phyloP scores from a whole-genome alignment of 2,113 vertebrate genomes.

The Sturnira hondurensis region DNA sequence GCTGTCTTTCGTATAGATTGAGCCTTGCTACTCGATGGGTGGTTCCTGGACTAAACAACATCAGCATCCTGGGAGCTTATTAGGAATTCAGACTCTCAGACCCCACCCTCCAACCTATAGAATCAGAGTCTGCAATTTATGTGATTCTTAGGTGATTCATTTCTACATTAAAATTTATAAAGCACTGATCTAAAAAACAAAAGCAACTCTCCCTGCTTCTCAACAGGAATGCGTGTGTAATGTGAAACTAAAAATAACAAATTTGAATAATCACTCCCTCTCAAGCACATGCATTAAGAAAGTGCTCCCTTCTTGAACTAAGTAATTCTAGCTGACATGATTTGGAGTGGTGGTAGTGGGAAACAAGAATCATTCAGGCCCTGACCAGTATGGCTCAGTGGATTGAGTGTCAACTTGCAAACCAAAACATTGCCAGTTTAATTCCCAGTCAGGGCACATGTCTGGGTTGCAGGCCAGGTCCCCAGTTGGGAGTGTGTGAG shows the following conservation, averaged over 20 bases:
- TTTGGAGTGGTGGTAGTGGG: background rate
- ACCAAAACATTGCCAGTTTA: too few relatives aligned
- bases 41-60: background rate
- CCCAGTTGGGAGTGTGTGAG: too few relatives aligned
- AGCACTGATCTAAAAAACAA: background rate
- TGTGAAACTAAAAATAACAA: conserved; percentile 13
- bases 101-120: background rate
- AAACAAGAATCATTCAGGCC: background rate
- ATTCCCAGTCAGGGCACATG: too few relatives aligned
- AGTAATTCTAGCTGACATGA: conserved; percentile 21
- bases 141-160: background rate
- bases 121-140: background rate
- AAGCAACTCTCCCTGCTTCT: background rate
- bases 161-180: conserved; percentile 8
- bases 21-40: background rate
- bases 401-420: too few relatives aligned
- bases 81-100: background rate
- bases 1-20: background rate
- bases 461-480: too few relatives aligned
- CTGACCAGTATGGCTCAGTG: too few relatives aligned
- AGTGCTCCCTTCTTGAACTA: background rate
- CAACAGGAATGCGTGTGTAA: background rate
- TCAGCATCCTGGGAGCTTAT: background rate
- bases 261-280: background rate
- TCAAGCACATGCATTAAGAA: background rate